Conservation (phyloP, 2,113 vertebrate species). For the Chionis minor region DNA sequence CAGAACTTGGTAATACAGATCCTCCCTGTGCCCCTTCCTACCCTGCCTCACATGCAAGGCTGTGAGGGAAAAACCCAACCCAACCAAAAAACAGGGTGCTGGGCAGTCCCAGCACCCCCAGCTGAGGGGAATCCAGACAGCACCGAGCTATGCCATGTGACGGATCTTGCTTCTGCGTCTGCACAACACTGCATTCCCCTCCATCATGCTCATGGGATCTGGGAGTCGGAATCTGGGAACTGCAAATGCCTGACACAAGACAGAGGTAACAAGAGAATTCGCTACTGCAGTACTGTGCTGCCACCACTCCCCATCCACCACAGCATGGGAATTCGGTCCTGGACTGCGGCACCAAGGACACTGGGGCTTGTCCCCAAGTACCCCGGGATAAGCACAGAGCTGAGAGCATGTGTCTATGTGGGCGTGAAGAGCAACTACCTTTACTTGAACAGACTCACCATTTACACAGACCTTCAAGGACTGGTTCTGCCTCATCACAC, state of each 20-base stretch:
- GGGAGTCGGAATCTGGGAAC: background rate
- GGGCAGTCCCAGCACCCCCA: background rate
- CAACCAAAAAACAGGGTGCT: background rate
- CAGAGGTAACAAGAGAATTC: background rate
- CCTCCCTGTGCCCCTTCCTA: background rate
- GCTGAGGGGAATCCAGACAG: background rate
- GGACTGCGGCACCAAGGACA: background rate
- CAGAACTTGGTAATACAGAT: background rate
- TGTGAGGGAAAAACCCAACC: background rate
- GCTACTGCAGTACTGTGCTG: background rate
- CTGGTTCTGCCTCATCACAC: background rate
- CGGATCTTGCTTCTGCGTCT: fast-evolving
- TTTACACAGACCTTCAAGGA: background rate
- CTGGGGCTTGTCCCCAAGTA: fast-evolving
- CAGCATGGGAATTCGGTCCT: background rate
- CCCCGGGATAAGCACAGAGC: background rate
- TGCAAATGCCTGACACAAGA: background rate
- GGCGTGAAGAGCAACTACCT: background rate
- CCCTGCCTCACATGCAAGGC: background rate
- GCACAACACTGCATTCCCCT: background rate
- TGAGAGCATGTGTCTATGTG: fast-evolving
- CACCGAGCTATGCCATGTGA: fast-evolving
- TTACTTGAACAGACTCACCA: background rate
- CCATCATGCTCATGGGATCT: background rate
- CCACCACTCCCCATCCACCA: background rate